Conservation (phyloP, 2,888 invertebrate genomes). For the Byasa hedistus region DNA sequence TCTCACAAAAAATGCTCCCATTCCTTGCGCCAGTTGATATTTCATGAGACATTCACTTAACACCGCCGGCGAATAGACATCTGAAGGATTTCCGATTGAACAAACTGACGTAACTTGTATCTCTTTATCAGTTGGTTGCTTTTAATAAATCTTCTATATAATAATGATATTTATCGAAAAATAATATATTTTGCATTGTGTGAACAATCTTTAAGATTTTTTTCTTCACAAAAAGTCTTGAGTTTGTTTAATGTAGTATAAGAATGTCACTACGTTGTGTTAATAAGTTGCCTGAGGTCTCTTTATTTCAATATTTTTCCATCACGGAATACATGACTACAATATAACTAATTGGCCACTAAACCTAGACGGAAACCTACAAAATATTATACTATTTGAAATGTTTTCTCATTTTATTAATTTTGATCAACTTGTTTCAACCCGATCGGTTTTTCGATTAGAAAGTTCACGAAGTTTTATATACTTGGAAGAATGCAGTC, state of each 20-base stretch:
- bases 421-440: constrained; percentile 16
- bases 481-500: constrained; percentile 11
- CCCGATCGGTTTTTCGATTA: constrained; percentile 23
- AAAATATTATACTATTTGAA: not conserved
- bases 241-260: no score
- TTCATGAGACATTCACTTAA: constrained; percentile 75
- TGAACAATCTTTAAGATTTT: no score
- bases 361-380: no score
- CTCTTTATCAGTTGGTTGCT: no score
- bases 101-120: not conserved
- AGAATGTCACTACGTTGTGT: no score
- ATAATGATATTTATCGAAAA: no score
- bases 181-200: no score
- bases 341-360: no score
- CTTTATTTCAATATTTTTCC: not conserved
- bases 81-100: constrained; percentile 31
- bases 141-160: no score
- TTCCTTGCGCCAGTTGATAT: constrained; percentile 72
- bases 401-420: constrained; percentile 7
- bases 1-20: constrained; percentile 79
- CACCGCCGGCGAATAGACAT: constrained; percentile 37
- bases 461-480: constrained; percentile 22
- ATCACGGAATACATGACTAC: no score
- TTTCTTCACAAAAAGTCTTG: no score
- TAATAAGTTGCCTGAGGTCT: no score